Conservation (phyloP, 2,113 vertebrate genomes). For the Zingel zingel region DNA sequence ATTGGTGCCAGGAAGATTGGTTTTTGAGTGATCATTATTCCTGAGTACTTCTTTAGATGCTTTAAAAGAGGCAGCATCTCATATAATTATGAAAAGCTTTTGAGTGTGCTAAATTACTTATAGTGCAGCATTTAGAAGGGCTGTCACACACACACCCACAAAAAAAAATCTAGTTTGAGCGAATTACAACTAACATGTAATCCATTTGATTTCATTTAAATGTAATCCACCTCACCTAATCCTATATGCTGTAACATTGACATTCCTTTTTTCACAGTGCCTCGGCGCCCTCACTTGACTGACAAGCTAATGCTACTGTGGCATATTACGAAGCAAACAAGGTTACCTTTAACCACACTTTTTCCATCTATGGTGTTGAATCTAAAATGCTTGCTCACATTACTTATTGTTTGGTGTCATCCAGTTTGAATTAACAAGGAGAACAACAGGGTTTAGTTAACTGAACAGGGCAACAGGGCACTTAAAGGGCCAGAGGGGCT, state of each 20-base stretch:
- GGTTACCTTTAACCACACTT: too few relatives aligned
- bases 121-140: not conserved
- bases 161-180: not conserved
- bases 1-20: not conserved
- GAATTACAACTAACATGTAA: not conserved
- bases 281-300: not conserved
- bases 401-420: too few relatives aligned
- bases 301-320: not conserved
- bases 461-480: too few relatives aligned
- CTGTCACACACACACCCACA: not conserved
- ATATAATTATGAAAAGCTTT: not conserved
- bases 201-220: not conserved
- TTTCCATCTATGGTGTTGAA: not conserved
- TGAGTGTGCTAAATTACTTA: not conserved
- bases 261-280: not conserved
- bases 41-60: not conserved
- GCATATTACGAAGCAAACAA: not conserved
- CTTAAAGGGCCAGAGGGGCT: too few relatives aligned
- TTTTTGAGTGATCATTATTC: slow-evolving; percentile 14
- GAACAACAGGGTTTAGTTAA: too few relatives aligned
- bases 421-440: too few relatives aligned
- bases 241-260: not conserved
- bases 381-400: not conserved
- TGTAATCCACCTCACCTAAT: not conserved
- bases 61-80: not conserved